Base-by-base conservation (phyloP, 2,888 invertebrate species). In the Mythimna vitellina region DNA sequence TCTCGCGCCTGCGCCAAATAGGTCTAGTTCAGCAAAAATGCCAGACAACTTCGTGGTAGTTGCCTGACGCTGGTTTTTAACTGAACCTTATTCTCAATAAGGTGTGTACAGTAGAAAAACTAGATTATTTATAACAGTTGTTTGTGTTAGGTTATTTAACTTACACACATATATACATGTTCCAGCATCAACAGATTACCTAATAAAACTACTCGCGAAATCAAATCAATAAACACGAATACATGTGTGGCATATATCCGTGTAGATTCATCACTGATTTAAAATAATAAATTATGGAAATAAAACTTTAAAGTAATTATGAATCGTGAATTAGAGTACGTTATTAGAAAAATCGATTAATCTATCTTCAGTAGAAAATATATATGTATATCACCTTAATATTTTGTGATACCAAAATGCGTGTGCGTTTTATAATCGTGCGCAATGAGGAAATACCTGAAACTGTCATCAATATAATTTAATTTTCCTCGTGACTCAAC, bases 361-460 rank as follows among this genome's bases (percentile, higher is more conserved):
- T 38, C 38, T 25, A 61, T 46, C 20, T 5, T 25, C 22, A 10
- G 56, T 5, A n/a, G 14, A 56, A 56, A 38, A 38, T 22, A 35
- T 14, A 10, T 14, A 53, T 25, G 22, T 9, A 32, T 51, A 1
- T 3, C 32, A 46, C n/a, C 10, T 38, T 5, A 14, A n/a, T 51
- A n/a, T 53, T n/a, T 32, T 14, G 14, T 22, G 3, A 29, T 25
- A 29, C 3, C 17, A 70, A 17, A 60, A 54, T 35, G 17, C 12
- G 62, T 12, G 10, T 10, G 29, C 29, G 29, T 29, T 29, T 29
- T 29, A 29, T 29, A 14, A 58, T 53, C 17, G n/a, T 42, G 32
- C n/a, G 38, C 49, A 57, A 46, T 64, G 5, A 54, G 73, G 22
- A 46, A 75, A 62, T 67, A 75, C 35, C 57, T 14, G 25, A 12